Evolutionary conservation across 2,113 vertebrate species (phyloP), one percentile per base, ranked within the genome.

Genomic region (Sarotherodon lohbergeri): DNA sequence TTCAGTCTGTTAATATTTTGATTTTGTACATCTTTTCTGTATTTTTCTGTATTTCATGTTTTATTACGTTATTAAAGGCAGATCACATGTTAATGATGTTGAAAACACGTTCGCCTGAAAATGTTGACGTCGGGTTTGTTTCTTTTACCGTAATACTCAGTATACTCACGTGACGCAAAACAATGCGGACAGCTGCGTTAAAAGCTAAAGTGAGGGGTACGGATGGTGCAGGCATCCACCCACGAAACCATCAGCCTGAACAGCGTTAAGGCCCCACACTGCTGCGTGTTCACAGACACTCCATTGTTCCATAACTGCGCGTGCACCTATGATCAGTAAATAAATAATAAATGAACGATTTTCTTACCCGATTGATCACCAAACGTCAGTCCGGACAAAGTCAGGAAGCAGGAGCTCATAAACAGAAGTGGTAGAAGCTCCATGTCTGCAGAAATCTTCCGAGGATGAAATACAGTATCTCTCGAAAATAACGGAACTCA

Each of bases 381-480:
- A 59, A 17, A 59, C 56, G 27, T 32, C 56, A 2, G 56, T 59
- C 27, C 2, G 7, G 57, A 32, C 57, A 59, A 32, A 59, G 56
- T 32, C 27, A 59, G 56, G 4, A 59, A 59, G 0, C 56, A 59
- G 4, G 14, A 59, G 56, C 27, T 32, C 2, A 32, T 32, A 59
- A 32, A 32, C 0, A 59, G 14, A 59, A 59, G 1, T 17, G 56
- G 0, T 1, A 0, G 56, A 59, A 59, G 27, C 56, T 5, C 56
- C 56, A 32, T 59, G 27, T 59, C 56, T 2, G 55, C 55, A 8
- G 12, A 32, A 29, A 3, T 29, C 24, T 59, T 2, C 24, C 13
- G 8, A 29, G 24, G 9, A 39, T 39, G 9, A 39, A 39, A 56
- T 0, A 16, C 24, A 29, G 7, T 59, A 16, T 59, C 7, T 9